A percentile compares a stretch with the other conserved stretches of the same genome.
Evolutionary conservation across 2,888 invertebrate species (phyloP).

Genomic region (Panopea generosa): DNA sequence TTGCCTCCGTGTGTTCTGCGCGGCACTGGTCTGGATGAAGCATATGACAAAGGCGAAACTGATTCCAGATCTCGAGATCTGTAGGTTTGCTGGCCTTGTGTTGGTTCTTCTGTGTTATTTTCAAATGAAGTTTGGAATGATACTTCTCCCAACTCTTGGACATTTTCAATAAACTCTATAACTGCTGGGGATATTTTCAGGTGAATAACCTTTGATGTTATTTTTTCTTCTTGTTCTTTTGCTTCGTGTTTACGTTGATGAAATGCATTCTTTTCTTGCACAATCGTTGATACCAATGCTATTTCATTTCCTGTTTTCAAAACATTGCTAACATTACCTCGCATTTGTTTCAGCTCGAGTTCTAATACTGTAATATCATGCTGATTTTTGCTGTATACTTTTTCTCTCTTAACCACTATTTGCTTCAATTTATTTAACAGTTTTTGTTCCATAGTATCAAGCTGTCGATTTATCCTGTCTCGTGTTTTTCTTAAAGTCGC

Average conservation of each 20-base stretch:
- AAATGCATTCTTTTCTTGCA: slow-evolving; percentile 37
- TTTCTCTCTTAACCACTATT: slow-evolving; percentile 31
- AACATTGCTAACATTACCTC: slow-evolving; percentile 19
- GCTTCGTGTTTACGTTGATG: slow-evolving; percentile 23
- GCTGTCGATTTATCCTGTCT: slow-evolving; percentile 38
- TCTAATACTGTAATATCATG: slow-evolving; percentile 36
- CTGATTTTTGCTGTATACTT: slow-evolving; percentile 33
- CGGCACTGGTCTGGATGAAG: too few species aligned
- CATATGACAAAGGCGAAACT: too few species aligned
- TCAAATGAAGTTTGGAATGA: slow-evolving; percentile 8
- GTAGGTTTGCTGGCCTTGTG: too few species aligned
- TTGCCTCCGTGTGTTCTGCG: too few species aligned
- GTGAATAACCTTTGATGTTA: slow-evolving; percentile 24
- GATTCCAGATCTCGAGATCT: too few species aligned
- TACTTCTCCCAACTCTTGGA: slow-evolving; percentile 49
- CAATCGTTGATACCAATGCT: slow-evolving; percentile 33
- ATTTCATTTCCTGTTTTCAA: slow-evolving; percentile 32
- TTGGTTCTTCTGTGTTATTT: too few species aligned
- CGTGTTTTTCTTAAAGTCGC: slow-evolving; percentile 32
- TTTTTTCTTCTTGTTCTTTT: slow-evolving; percentile 23
- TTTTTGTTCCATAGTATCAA: slow-evolving; percentile 53
- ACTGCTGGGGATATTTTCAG: slow-evolving; percentile 32
- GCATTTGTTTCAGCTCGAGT: slow-evolving; percentile 45
- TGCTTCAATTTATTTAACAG: slow-evolving; percentile 34
- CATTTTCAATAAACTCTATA: slow-evolving; percentile 44